These are phyloP conservation scores for Cheilosia soror DNA, from an alignment of 2,888 invertebrate species.

Conservation along the genomic window DNA sequence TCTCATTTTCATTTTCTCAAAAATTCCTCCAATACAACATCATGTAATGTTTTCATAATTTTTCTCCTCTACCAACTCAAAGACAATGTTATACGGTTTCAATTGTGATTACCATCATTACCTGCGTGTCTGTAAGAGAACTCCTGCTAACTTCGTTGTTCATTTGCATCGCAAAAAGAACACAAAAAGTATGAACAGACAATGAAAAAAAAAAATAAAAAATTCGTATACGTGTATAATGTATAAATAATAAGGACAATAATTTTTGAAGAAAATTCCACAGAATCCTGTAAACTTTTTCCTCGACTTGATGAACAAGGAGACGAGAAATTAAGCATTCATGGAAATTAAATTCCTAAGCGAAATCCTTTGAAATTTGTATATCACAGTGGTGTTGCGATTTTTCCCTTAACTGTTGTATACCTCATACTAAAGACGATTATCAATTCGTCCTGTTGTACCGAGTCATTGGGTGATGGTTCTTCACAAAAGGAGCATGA, in stretches of 20 bases:
- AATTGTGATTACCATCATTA: too few relatives aligned
- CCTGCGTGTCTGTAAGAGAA: too few relatives aligned
- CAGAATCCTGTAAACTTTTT: neutral
- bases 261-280: neutral
- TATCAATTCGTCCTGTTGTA: constrained; percentile 39
- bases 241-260: neutral
- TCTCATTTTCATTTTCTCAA: too few relatives aligned
- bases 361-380: constrained; percentile 48
- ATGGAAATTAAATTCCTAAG: constrained; percentile 49
- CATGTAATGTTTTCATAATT: too few relatives aligned
- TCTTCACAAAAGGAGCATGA: neutral
- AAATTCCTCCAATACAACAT: too few relatives aligned
- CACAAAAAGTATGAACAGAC: too few relatives aligned
- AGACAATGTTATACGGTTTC: too few relatives aligned
- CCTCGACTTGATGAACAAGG: neutral
- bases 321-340: constrained; percentile 23
- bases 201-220: too few relatives aligned
- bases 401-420: constrained; percentile 6
- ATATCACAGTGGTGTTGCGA: constrained; percentile 4
- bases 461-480: constrained; percentile 18
- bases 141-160: too few relatives aligned
- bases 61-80: too few relatives aligned
- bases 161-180: too few relatives aligned
- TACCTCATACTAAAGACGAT: constrained; percentile 27
- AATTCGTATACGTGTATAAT: neutral